These are phyloP conservation scores for Chrysodeixis includens DNA, from an alignment of 2,888 invertebrate genomes.

Conservation along the genomic window DNA sequence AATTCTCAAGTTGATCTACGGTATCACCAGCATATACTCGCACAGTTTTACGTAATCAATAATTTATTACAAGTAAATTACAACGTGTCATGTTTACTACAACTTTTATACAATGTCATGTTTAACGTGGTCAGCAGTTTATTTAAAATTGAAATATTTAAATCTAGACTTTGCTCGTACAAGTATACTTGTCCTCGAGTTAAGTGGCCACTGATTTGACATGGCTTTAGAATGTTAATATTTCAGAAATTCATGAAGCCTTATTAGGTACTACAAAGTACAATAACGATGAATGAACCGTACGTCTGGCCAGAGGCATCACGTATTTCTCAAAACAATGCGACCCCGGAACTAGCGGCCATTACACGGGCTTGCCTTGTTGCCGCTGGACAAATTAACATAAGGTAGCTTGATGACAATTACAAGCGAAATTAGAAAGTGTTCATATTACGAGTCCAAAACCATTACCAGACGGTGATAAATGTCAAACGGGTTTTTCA, in stretches of 20 bases:
- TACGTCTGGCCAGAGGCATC: background rate
- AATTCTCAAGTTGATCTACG: slow-evolving; percentile 13
- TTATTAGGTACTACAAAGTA: background rate
- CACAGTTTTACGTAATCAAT: slow-evolving; percentile 9
- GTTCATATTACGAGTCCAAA: background rate
- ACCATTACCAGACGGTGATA: background rate
- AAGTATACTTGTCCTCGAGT: background rate
- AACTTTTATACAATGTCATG: slow-evolving; percentile 14
- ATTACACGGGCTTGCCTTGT: background rate
- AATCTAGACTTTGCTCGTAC: background rate
- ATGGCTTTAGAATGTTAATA: background rate
- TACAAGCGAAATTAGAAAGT: slow-evolving; percentile 35
- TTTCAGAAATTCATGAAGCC: background rate
- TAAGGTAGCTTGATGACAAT: background rate
- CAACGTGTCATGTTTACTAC: slow-evolving; percentile 41
- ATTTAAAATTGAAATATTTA: slow-evolving; percentile 9
- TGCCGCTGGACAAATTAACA: background rate
- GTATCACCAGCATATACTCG: background rate
- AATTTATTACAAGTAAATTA: slow-evolving; percentile 20
- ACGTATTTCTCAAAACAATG: background rate
- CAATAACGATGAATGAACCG: background rate
- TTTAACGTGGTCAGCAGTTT: slow-evolving; percentile 7
- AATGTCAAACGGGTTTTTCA: background rate
- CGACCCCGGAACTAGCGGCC: slow-evolving; percentile 1
- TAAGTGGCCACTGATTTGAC: background rate